Conservation (phyloP, 1,140 invertebrate species). For the Olivierus martensii region DNA sequence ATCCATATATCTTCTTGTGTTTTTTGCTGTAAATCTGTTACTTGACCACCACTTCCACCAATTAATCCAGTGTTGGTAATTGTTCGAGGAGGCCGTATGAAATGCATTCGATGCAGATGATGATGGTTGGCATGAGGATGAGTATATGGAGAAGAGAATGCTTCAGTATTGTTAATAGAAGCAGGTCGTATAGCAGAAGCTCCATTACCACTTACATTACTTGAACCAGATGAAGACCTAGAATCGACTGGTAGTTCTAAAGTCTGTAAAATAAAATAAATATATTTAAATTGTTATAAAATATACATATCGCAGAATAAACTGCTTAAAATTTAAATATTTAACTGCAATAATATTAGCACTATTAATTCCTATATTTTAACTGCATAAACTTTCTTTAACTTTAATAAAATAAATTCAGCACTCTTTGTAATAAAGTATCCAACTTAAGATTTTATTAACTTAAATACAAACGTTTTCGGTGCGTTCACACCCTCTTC, state of each 20-base stretch:
- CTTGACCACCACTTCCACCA: neutral
- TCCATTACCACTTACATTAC: slow-evolving; percentile 31
- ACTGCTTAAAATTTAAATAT: too few relatives aligned
- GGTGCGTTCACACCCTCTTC: too few relatives aligned
- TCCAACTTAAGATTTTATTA: too few relatives aligned
- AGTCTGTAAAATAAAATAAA: slow-evolving; percentile 40
- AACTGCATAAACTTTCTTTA: too few relatives aligned
- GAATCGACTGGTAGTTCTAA: slow-evolving; percentile 61
- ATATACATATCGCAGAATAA: too few relatives aligned
- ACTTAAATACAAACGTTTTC: too few relatives aligned
- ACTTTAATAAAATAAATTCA: too few relatives aligned
- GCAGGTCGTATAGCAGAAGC: slow-evolving; percentile 14
- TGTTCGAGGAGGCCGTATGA: slow-evolving; percentile 24
- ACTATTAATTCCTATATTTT: too few relatives aligned
- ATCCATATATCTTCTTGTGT: slow-evolving; percentile 6
- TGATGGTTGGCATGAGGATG: slow-evolving; percentile 25
- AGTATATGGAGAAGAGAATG: slow-evolving; percentile 25
- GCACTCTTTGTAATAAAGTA: too few relatives aligned
- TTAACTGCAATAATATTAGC: too few relatives aligned
- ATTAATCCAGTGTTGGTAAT: slow-evolving; percentile 2
- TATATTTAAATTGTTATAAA: too few relatives aligned
- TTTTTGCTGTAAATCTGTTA: neutral
- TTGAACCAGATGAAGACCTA: slow-evolving; percentile 47
- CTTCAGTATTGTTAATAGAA: slow-evolving; percentile 14
- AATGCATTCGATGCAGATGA: slow-evolving; percentile 38